Conservation (phyloP, 2,113 vertebrate genomes). For the Leptosomus discolor region DNA sequence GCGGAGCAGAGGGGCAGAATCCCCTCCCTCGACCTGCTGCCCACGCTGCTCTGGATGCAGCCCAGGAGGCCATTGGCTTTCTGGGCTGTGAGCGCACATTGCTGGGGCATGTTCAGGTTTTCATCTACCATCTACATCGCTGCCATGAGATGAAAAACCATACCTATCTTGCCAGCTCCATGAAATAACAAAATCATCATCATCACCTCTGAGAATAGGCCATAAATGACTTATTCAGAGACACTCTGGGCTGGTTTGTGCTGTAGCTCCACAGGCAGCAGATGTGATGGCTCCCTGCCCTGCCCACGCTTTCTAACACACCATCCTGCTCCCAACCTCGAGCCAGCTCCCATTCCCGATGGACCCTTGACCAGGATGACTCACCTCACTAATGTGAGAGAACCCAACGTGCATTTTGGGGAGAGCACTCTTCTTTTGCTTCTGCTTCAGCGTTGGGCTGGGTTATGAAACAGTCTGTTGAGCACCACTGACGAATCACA, state of each 20-base stretch:
- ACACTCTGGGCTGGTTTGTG: not conserved
- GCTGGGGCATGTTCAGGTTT: too few relatives aligned
- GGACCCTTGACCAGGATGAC: not conserved
- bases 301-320: rapidly evolving
- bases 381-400: not conserved
- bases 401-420: not conserved
- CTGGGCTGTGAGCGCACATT: too few relatives aligned
- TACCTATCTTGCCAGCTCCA: not conserved
- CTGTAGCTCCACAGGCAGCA: not conserved
- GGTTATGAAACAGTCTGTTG: rapidly evolving
- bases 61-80: too few relatives aligned
- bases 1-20: too few relatives aligned
- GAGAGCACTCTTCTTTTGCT: not conserved
- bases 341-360: not conserved
- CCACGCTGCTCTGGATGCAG: too few relatives aligned
- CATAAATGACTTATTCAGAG: not conserved
- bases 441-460: not conserved
- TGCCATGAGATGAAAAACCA: not conserved
- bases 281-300: not conserved
- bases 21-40: too few relatives aligned
- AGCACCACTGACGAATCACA: not conserved
- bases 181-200: not conserved
- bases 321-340: not conserved
- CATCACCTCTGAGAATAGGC: not conserved
- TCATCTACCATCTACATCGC: too few relatives aligned